Base-by-base conservation (phyloP, 2,888 invertebrate genomes). In the Julus scanicus region DNA sequence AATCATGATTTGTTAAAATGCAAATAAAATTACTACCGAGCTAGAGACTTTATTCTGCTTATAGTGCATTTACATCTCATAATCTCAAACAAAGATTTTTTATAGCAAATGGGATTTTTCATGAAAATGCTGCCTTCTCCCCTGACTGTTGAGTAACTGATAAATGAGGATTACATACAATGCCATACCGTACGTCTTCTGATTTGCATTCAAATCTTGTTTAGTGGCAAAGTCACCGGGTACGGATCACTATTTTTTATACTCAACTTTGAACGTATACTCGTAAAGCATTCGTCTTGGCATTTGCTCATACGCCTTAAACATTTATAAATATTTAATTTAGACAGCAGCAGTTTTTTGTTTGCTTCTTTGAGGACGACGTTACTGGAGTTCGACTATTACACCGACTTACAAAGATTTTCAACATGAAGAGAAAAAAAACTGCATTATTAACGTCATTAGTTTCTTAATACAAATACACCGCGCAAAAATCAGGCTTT, bases 241-340 rank as follows among this genome's bases (percentile, higher is more conserved):
- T 71, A 71, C 29, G 71, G 71, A 71, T 71, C 71, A 20, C 20
- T 6, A 11, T 71, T 71, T 53, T 71, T 71, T 71, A 29, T 29
- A 4, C 53, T 4, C 5, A 71, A 71, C 71, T 71, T 71, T 29
- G 20, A 71, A 71, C 29, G 71, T 71, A 71, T 29, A 71, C 29
- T 9, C 9, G 63, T 17, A 63, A n/a, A 5, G 63, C 63, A 63
- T 71, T 71, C 71, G 71, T 29, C 29, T 71, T 29, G 71, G 4
- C 20, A 71, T 71, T 71, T 71, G 29, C 71, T 71, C 29, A 29
- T 71, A 71, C 20, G 29, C 71, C 29, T 71, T 71, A 71, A 71
- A 71, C 71, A 71, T 71, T 71, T 71, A 71, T 71, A 71, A 71
- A 71, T 71, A 71, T 71, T 71, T 71, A 71, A 71, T 71, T 71